phyloP scores from a whole-genome alignment of 2,888 invertebrate genomes.

The Acanthosoma haemorrhoidale region DNA sequence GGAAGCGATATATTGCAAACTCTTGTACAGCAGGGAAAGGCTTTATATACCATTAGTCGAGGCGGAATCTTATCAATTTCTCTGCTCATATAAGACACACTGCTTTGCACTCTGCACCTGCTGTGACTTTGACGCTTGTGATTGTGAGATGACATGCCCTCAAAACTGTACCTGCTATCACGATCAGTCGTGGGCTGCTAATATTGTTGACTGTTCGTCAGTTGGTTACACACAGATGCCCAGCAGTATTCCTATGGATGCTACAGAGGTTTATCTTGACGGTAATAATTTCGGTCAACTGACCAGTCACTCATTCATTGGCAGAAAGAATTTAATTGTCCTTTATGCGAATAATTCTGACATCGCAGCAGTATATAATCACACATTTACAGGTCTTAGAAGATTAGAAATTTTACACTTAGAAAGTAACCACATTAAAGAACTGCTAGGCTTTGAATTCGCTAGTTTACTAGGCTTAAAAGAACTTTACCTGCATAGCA shows the following conservation, averaged over 20 bases:
- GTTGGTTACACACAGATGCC: conserved; percentile 78
- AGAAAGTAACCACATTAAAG: conserved; percentile 77
- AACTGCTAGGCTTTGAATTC: conserved; percentile 76
- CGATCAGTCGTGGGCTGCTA: conserved; percentile 87
- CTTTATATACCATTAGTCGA: conserved; percentile 80
- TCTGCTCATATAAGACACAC: conserved; percentile 86
- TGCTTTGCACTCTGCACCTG: conserved; percentile 93
- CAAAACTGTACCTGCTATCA: conserved; percentile 90
- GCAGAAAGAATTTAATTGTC: conserved; percentile 80
- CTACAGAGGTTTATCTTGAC: conserved; percentile 88
- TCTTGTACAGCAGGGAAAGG: conserved; percentile 76
- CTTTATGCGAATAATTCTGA: conserved; percentile 84
- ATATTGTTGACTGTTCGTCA: conserved; percentile 84
- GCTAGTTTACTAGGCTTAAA: conserved; percentile 72
- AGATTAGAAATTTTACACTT: conserved; percentile 74
- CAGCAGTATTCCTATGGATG: conserved; percentile 87
- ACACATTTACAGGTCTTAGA: conserved; percentile 82
- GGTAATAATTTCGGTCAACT: conserved; percentile 85
- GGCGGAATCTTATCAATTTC: conserved; percentile 81
- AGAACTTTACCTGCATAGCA: conserved; percentile 82
- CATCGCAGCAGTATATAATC: conserved; percentile 77
- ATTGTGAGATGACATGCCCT: conserved; percentile 96
- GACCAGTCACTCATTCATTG: conserved; percentile 84
- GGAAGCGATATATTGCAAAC: conserved; percentile 81
- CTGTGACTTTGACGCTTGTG: conserved; percentile 94